Evolutionary conservation across 2,113 vertebrate genomes (phyloP).

Genomic region (Phyllostomus hastatus): DNA sequence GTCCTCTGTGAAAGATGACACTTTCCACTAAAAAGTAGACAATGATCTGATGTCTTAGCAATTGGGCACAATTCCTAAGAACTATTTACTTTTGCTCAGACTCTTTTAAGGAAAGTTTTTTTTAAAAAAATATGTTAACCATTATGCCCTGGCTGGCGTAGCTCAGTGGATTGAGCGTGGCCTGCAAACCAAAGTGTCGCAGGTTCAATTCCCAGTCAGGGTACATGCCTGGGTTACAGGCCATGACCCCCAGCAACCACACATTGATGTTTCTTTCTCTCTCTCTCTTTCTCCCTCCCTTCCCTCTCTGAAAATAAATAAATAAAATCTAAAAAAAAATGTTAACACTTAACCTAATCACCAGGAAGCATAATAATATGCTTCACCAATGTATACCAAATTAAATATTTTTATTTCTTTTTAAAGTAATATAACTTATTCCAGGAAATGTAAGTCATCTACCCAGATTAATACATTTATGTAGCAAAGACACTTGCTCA

Average conservation of each 20-base stretch:
- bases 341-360: background rate
- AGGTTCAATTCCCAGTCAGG: too few relatives aligned
- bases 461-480: background rate
- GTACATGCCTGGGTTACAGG: too few relatives aligned
- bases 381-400: background rate
- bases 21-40: background rate
- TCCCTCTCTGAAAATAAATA: too few relatives aligned
- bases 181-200: too few relatives aligned
- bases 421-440: background rate
- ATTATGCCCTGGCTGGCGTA: too few relatives aligned
- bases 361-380: background rate
- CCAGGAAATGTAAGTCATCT: background rate
- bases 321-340: background rate
- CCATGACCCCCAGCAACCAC: too few relatives aligned
- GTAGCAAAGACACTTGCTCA: background rate
- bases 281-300: too few relatives aligned
- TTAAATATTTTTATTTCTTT: background rate
- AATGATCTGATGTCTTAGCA: background rate
- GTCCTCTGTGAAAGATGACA: background rate
- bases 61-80: background rate
- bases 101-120: background rate
- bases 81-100: background rate
- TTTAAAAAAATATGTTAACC: background rate
- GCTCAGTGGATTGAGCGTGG: too few relatives aligned
- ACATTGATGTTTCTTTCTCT: too few relatives aligned